Conservation (phyloP, 2,888 invertebrate species). For the Hirudinaria manillensis region DNA sequence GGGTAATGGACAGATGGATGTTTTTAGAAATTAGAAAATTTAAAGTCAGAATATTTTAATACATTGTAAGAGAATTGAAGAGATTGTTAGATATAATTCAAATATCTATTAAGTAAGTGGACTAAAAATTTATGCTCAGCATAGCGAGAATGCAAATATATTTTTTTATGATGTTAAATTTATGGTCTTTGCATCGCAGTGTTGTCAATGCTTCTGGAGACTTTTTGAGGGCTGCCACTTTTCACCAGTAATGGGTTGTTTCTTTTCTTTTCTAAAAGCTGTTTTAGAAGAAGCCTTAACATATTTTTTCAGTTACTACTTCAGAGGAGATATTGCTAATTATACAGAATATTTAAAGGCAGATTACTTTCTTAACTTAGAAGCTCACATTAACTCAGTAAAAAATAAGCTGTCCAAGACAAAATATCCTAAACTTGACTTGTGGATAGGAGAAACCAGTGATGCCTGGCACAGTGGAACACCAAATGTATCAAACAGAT, state of each 20-base stretch:
- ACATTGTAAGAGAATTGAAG: too few relatives aligned
- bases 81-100: not conserved
- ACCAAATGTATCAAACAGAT: conserved; percentile 63
- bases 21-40: not conserved
- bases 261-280: too few relatives aligned
- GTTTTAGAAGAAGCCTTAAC: too few relatives aligned
- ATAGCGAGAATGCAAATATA: not conserved
- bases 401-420: conserved; percentile 14
- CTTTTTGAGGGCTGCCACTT: conserved; percentile 33
- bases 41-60: too few relatives aligned
- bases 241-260: conserved; percentile 33
- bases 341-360: conserved; percentile 46
- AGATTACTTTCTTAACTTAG: conserved; percentile 64
- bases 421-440: conserved; percentile 55
- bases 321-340: conserved; percentile 58
- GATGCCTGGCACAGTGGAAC: conserved; percentile 72
- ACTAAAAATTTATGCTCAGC: not conserved
- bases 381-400: conserved; percentile 46
- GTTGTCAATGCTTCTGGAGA: conserved; percentile 32
- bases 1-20: not conserved
- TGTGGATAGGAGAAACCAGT: conserved; percentile 64
- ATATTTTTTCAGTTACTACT: conserved; percentile 64
- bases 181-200: conserved; percentile 2
- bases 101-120: not conserved
- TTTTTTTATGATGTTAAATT: not conserved